These are phyloP conservation scores for Mus caroli DNA, from an alignment of 2,797 vertebrate genomes.

Conservation along the genomic window DNA sequence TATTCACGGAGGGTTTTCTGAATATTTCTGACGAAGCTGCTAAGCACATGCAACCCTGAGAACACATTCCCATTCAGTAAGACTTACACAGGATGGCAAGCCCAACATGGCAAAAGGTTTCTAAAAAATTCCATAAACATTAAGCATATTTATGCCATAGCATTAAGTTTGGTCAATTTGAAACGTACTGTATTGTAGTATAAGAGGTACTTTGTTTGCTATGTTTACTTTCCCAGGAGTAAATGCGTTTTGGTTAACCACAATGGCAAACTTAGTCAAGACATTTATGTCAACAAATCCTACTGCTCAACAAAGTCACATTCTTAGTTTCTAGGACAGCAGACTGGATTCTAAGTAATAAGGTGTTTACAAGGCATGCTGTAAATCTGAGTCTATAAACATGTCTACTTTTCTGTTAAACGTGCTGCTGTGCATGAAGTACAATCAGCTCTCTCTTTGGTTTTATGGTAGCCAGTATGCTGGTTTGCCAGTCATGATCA, in stretches of 20 bases:
- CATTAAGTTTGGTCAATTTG: slow-evolving; percentile 86
- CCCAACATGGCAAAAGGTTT: slow-evolving; percentile 81
- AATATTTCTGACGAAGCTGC: slow-evolving; percentile 87
- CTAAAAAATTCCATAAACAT: slow-evolving; percentile 89
- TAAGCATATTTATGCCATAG: slow-evolving; percentile 89
- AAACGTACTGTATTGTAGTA: slow-evolving; percentile 89
- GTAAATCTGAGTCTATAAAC: slow-evolving; percentile 92
- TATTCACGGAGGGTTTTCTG: slow-evolving; percentile 85
- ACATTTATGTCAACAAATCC: slow-evolving; percentile 89
- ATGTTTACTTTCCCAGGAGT: slow-evolving; percentile 90
- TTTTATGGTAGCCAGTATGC: slow-evolving; percentile 86
- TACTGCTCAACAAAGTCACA: slow-evolving; percentile 90
- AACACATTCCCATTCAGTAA: slow-evolving; percentile 88
- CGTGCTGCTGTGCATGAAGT: slow-evolving; percentile 87
- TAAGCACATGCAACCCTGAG: slow-evolving; percentile 84
- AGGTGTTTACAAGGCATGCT: slow-evolving; percentile 90
- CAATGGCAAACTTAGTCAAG: slow-evolving; percentile 89
- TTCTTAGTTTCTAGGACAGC: slow-evolving; percentile 91
- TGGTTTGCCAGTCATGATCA: slow-evolving; percentile 88
- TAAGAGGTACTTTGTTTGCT: slow-evolving; percentile 91
- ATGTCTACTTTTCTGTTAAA: slow-evolving; percentile 91
- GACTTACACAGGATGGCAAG: slow-evolving; percentile 78
- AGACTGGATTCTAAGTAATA: slow-evolving; percentile 91
- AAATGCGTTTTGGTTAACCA: slow-evolving; percentile 91
- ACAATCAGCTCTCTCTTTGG: slow-evolving; percentile 90